These are phyloP conservation scores for Oikopleura dioica DNA, from an alignment of 23 tunicate species.

Conservation along the genomic window DNA sequence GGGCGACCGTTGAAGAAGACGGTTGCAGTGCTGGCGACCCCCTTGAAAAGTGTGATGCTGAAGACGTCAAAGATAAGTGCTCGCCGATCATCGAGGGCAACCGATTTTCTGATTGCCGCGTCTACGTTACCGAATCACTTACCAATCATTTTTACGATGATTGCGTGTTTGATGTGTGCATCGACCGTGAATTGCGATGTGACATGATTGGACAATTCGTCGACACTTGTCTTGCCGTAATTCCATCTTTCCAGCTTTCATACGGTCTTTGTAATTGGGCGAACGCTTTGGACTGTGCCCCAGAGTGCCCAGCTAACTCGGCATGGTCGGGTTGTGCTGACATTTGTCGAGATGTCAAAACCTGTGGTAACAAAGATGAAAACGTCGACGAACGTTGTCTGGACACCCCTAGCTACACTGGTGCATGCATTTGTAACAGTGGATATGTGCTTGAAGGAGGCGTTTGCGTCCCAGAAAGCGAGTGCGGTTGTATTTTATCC, in stretches of 20 bases:
- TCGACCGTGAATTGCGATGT: neutral
- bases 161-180: constrained; percentile 1
- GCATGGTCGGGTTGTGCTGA: constrained; percentile 18
- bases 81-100: too few species aligned
- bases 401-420: neutral
- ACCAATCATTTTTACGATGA: neutral
- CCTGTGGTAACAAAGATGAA: constrained; percentile 13
- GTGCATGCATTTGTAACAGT: constrained; percentile 14
- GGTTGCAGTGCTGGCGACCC: neutral
- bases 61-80: neutral
- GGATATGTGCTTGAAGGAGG: constrained; percentile 16
- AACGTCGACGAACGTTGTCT: too few species aligned
- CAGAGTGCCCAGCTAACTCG: constrained; percentile 14
- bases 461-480: constrained; percentile 12
- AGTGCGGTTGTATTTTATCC: constrained; percentile 14
- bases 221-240: neutral
- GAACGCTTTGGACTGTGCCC: constrained; percentile 10
- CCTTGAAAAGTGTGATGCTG: neutral
- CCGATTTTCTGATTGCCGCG: too few species aligned
- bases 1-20: neutral
- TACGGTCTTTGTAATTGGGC: constrained; percentile 18
- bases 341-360: constrained; percentile 12
- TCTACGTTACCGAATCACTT: too few species aligned
- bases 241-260: constrained; percentile 1
- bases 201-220: neutral